Conservation (phyloP, 2,113 vertebrate species). For the Acanthochromis polyacanthus region DNA sequence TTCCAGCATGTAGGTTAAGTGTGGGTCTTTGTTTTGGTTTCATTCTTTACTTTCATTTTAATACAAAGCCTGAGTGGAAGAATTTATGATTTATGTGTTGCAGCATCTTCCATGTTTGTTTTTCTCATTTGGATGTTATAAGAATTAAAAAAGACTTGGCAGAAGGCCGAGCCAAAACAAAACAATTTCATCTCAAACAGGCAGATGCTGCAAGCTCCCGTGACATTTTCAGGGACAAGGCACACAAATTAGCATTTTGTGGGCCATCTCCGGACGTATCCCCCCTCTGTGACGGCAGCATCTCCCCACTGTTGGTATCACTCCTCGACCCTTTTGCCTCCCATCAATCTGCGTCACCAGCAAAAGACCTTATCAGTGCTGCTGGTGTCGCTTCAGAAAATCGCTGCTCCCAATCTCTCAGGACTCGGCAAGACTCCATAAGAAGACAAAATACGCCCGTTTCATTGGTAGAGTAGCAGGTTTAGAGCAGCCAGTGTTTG, state of each 20-base stretch:
- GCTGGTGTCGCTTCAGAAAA: conserved; percentile 71
- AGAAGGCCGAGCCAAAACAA: too few species aligned
- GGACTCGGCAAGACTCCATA: conserved; percentile 21
- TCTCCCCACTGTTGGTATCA: conserved; percentile 63
- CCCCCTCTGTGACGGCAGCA: conserved; percentile 33
- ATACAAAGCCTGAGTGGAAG: too few species aligned
- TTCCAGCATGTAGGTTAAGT: too few species aligned
- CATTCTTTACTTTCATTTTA: too few species aligned
- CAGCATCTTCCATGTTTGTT: too few species aligned
- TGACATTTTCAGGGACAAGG: conserved; percentile 75
- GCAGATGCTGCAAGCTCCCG: conserved; percentile 30
- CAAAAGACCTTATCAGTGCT: conserved; percentile 71
- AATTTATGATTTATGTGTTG: too few species aligned
- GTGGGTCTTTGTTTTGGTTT: too few species aligned
- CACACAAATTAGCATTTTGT: conserved; percentile 72
- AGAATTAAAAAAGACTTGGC: too few species aligned
- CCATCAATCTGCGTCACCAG: conserved; percentile 72
- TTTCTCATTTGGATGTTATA: too few species aligned
- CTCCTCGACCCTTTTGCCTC: conserved; percentile 49
- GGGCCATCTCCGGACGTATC: conserved; percentile 64
- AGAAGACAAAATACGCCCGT: neutral
- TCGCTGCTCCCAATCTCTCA: conserved; percentile 42
- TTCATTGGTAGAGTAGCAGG: neutral
- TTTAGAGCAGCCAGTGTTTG: neutral
- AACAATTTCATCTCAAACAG: conserved; percentile 53